A percentile compares a stretch with the other conserved stretches of the same genome.
Evolutionary conservation across 1,140 invertebrate genomes (phyloP).

Genomic region (Aphidius ervi): DNA sequence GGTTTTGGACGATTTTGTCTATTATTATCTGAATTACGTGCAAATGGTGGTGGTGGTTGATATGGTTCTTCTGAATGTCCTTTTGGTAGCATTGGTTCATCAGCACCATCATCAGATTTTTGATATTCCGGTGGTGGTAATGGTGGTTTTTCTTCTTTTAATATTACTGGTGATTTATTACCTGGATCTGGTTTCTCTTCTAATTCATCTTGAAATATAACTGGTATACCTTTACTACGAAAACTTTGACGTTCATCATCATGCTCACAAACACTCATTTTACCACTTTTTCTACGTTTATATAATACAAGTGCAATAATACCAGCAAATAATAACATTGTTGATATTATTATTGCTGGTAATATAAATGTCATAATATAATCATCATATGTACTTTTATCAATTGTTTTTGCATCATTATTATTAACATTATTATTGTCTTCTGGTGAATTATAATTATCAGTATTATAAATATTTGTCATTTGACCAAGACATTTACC

Average conservation of each 20-base stretch:
- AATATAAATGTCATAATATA: constrained; percentile 88
- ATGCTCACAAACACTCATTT: constrained; percentile 70
- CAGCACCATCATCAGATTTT: constrained; percentile 54
- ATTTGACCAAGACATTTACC: constrained; percentile 67
- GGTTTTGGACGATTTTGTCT: constrained; percentile 68
- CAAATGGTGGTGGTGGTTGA: constrained; percentile 71
- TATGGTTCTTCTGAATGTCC: constrained; percentile 56
- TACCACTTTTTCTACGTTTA: constrained; percentile 74
- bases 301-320: constrained; percentile 87
- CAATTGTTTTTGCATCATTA: constrained; percentile 31
- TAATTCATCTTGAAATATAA: constrained; percentile 92
- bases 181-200: constrained; percentile 81
- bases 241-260: constrained; percentile 79
- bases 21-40: constrained; percentile 65
- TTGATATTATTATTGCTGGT: constrained; percentile 82
- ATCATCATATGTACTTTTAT: constrained; percentile 61
- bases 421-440: constrained; percentile 29
- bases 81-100: constrained; percentile 48
- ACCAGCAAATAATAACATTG: constrained; percentile 81
- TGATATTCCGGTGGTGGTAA: constrained; percentile 74
- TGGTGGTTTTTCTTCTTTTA: constrained; percentile 90
- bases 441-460: constrained; percentile 38
- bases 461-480: constrained; percentile 51
- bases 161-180: constrained; percentile 85
- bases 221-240: constrained; percentile 86